Evolutionary conservation across 2,113 vertebrate species (phyloP).

Genomic region (Xiphophorus hellerii): DNA sequence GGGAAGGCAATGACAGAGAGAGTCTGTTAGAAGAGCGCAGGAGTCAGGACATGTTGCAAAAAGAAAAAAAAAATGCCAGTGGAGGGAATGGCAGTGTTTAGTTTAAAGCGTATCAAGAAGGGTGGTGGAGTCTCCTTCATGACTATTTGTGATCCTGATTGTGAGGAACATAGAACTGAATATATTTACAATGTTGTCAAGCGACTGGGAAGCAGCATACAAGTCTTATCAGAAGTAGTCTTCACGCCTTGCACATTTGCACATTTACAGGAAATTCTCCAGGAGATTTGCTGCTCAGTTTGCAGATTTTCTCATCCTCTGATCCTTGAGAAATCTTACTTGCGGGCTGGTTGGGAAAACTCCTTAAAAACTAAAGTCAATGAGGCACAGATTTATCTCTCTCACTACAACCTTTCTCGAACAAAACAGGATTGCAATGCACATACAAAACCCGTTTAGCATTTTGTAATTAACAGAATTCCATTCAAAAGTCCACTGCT

Average conservation of each 20-base stretch:
- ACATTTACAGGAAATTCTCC: not conserved
- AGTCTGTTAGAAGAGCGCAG: not conserved
- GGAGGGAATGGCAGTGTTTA: not conserved
- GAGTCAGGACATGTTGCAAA: not conserved
- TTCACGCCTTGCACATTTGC: not conserved
- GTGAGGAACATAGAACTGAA: not conserved
- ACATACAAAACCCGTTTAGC: not conserved
- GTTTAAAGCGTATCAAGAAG: not conserved
- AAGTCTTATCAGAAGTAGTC: not conserved
- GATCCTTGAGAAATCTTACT: not conserved
- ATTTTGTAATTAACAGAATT: not conserved
- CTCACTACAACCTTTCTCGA: not conserved
- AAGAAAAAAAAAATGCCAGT: not conserved
- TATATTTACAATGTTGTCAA: not conserved
- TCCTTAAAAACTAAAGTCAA: not conserved
- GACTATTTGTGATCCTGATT: not conserved
- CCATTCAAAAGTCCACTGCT: not conserved
- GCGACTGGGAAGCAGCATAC: not conserved
- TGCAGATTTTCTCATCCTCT: not conserved
- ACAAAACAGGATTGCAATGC: not conserved
- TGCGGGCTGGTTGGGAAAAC: not conserved
- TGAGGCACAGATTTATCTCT: not conserved
- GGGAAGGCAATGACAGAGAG: not conserved
- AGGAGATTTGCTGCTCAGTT: not conserved
- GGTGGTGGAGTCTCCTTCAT: not conserved